Conservation (phyloP, 2,113 vertebrate genomes). For the Microtus montanus region DNA sequence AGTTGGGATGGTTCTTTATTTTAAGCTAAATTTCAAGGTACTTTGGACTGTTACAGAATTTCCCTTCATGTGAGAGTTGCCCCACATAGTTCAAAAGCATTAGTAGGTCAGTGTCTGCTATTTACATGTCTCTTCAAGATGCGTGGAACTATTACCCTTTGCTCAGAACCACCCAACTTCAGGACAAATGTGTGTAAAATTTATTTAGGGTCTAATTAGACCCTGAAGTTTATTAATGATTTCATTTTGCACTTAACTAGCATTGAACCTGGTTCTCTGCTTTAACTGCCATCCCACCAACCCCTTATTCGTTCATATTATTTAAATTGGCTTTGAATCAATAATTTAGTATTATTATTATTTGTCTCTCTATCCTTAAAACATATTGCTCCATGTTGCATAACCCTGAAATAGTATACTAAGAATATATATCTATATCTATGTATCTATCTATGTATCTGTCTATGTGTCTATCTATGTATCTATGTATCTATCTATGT, state of each 20-base stretch:
- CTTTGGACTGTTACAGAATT: too few species aligned
- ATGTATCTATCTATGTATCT: too few species aligned
- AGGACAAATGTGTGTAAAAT: conserved; percentile 40
- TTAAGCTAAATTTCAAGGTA: too few species aligned
- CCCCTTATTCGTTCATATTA: conserved; percentile 53
- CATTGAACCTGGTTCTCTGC: conserved; percentile 34
- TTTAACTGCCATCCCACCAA: not conserved
- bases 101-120: too few species aligned
- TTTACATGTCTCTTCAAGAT: too few species aligned
- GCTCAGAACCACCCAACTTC: not conserved
- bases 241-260: conserved; percentile 57
- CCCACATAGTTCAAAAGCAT: too few species aligned
- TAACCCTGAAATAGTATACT: not conserved
- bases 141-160: not conserved
- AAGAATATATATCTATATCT: not conserved
- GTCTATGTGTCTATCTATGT: too few species aligned
- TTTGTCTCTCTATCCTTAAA: conserved; percentile 48
- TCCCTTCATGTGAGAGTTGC: too few species aligned
- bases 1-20: too few species aligned
- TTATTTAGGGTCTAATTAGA: conserved; percentile 61
- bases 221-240: conserved; percentile 44
- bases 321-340: conserved; percentile 43
- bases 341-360: conserved; percentile 47
- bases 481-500: too few species aligned
- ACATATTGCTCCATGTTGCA: not conserved